Evolutionary conservation across 2,113 vertebrate genomes (phyloP), one percentile per base, ranked within the genome.

Genomic region (Peromyscus californicus): DNA sequence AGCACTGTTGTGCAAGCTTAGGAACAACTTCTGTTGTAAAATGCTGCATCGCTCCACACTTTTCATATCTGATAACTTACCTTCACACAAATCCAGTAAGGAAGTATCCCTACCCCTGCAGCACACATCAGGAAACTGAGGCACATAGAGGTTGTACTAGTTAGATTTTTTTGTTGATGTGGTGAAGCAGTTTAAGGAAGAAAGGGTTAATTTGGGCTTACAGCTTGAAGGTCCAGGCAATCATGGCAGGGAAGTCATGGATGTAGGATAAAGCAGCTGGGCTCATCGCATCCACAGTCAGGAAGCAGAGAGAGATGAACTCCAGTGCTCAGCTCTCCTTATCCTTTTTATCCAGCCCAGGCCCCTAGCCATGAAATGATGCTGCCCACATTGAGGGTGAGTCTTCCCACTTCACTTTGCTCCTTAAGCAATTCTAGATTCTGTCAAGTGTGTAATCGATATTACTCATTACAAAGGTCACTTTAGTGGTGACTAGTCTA

Each of bases 21-120:
- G 57, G 82, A 89, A 80, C 89, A 85, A 85, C 48, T 80, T 36
- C 42, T 88, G 24, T 87, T 80, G 78, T 74, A 45, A 95, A 89
- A 89, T 51, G 63, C 7, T 7, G 16, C 48, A 19, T 4, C 4
- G 4, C 1, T 7, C 51, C 36, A 9, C 26, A 80, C 45, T 51
- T 45, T 16, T 54, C 51, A 59, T 1, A 0, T 5, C 15, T 57
- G 36, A 31, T 76, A 42, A 87, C 21, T 33, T 63, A 69, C 61
- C 31, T 95, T 63, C 26, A 22, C 82, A 87, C 45, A 94, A 67
- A 59, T 93, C 22, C 57, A 16, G 63, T 61, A 33, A 76, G 22
- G 33, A 31, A 91, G 3, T 31, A 48, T 83, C 51, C 54, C 5
- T 61, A n/a, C 10, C 39, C 12, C 26, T 78, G 4, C 26, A 22